Base-by-base conservation (phyloP, 2,888 invertebrate species). In the Anagyrus pseudococci region DNA sequence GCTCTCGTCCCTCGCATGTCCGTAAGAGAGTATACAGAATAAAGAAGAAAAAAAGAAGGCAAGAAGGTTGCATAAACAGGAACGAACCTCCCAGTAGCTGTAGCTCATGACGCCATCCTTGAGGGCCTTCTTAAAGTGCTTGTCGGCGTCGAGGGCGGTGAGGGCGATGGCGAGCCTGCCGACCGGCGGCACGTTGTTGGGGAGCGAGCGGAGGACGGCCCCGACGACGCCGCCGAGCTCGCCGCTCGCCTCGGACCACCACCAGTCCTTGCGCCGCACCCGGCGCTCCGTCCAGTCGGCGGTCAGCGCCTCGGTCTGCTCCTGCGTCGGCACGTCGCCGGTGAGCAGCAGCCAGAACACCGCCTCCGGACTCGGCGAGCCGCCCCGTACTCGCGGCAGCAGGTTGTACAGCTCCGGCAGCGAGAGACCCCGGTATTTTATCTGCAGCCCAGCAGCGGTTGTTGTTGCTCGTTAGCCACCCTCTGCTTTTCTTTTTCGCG, bases 321-420 rank as follows among this genome's bases (percentile, higher is more conserved):
- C 74, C 17, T 69, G 62, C 1, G 76, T 77, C 6, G 78, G 78
- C 1, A 78, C 62, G 57, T 78, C 78, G 3, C 78, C 78, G 8
- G 78, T 78, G 44, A 78, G 57, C 4, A 78, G 66, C 4, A 78
- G 62, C 78, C 78, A 78, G 58, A 78, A 78, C 3, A 77, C 71
- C 6, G 78, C 73, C 62, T 78, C 78, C 1, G 75, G 73, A 37
- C 71, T 73, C n/a, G 78, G 78, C 15, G 72, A 73, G n/a, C 67
- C 71, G 58, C 76, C 76, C 17, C 69, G 70, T n/a, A n/a, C 10
- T 2, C 71, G 72, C 2, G 78, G 77, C 37, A 78, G 57, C 0
- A 78, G 68, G 13, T 62, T 63, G 10, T 76, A 63, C 8, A 77
- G 68, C 68, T 77, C 76, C 52, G 77, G 73, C 62, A 78, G 72